phyloP scores from a whole-genome alignment of 1,140 invertebrate genomes.

The Bactericera cockerelli region DNA sequence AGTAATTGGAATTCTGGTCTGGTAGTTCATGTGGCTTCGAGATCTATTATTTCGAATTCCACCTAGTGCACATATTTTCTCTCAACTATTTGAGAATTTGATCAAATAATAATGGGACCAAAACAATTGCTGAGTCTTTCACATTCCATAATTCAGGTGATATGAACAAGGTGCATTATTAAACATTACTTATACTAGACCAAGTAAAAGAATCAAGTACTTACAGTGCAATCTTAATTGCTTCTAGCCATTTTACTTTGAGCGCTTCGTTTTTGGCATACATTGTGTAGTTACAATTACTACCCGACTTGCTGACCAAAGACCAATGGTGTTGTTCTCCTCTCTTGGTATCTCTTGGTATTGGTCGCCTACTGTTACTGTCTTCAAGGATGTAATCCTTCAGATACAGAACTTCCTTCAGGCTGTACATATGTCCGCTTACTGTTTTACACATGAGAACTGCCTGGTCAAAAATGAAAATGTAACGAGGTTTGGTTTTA shows the following conservation, averaged over 20 bases:
- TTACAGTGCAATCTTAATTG: conserved; percentile 80
- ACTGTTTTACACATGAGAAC: conserved; percentile 78
- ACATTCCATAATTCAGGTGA: no score
- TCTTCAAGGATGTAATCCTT: conserved; percentile 79
- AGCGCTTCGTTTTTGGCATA: conserved; percentile 77
- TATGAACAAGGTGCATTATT: no score
- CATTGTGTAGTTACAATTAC: conserved; percentile 65
- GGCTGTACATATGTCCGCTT: conserved; percentile 82
- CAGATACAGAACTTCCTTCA: conserved; percentile 68
- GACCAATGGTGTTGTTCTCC: conserved; percentile 67
- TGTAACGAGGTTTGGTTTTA: conserved; percentile 67
- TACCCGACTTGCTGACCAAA: conserved; percentile 64
- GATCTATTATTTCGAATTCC: no score
- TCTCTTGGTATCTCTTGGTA: conserved; percentile 55
- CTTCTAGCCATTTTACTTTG: conserved; percentile 80
- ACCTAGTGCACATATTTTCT: no score
- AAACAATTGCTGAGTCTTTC: no score
- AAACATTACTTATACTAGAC: no score
- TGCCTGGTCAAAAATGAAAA: conserved; percentile 94
- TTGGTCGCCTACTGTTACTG: conserved; percentile 38
- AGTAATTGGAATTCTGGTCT: no score
- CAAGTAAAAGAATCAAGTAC: no score
- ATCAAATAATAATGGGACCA: no score
- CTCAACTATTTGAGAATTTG: no score
- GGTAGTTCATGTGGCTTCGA: no score